A percentile compares a stretch with the other conserved stretches of the same genome.
These are phyloP conservation scores for Atlantisia rogersi DNA, from an alignment of 2,113 vertebrate species.

Conservation along the genomic window DNA sequence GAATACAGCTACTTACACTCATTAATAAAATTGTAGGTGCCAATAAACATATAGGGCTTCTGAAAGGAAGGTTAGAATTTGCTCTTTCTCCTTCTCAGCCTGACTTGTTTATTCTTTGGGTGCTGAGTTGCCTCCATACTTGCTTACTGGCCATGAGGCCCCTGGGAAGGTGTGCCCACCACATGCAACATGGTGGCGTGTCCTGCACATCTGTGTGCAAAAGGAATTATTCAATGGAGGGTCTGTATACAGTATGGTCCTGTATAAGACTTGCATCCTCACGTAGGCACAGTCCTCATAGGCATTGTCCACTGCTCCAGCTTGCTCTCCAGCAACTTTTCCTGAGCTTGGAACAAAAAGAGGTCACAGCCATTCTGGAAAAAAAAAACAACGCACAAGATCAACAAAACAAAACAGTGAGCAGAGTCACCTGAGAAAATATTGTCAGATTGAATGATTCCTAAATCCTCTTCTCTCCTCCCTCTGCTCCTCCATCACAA, in stretches of 20 bases:
- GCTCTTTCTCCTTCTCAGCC: neutral
- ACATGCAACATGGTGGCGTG: no score
- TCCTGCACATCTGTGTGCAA: neutral
- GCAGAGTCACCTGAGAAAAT: neutral
- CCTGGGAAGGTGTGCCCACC: neutral
- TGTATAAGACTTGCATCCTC: neutral
- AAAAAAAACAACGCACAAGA: neutral
- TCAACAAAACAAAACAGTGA: neutral
- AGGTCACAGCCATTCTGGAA: neutral
- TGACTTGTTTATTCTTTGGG: neutral
- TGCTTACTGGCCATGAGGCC: accelerated
- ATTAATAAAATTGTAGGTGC: slow-evolving; percentile 11
- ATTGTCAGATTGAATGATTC: neutral
- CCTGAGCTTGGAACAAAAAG: neutral
- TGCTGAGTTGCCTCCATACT: neutral
- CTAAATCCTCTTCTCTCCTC: neutral
- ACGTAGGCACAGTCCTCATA: accelerated
- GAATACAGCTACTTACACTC: neutral
- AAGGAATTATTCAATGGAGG: neutral
- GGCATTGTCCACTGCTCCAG: neutral
- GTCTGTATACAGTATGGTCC: no score
- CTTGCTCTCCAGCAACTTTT: neutral
- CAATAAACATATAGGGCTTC: neutral
- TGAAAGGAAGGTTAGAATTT: neutral
- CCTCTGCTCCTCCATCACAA: neutral